Percentiles rank a stretch among this genome's conserved stretches.
Conservation (phyloP, 2,797 vertebrate species). For the Malurus splendens region DNA sequence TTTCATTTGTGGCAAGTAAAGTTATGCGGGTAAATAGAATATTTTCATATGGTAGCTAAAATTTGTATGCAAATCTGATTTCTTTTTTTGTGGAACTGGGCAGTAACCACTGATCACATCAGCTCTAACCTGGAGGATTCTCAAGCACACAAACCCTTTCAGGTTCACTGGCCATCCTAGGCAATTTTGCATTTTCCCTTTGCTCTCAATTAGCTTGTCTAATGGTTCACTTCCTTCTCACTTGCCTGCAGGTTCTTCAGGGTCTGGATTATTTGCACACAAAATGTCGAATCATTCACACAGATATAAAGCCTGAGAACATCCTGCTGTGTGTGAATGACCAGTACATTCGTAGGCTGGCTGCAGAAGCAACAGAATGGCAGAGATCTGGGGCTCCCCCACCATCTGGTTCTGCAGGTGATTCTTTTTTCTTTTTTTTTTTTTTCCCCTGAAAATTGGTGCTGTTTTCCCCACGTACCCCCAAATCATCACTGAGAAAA, state of each 20-base stretch:
- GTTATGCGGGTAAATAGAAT: neutral
- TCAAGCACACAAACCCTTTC: neutral
- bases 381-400: slow-evolving; percentile 89
- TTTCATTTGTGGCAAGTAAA: neutral
- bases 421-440: neutral
- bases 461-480: accelerated
- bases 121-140: neutral
- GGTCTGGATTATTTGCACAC: slow-evolving; percentile 94
- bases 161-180: neutral
- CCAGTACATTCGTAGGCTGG: slow-evolving; percentile 90
- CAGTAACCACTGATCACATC: neutral
- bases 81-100: neutral
- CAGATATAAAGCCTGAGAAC: slow-evolving; percentile 97
- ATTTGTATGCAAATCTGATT: neutral
- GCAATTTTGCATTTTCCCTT: neutral
- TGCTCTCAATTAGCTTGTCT: neutral
- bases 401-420: slow-evolving; percentile 94
- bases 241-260: slow-evolving; percentile 83
- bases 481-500: neutral
- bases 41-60: neutral
- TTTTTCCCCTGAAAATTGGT: neutral
- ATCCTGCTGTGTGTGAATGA: slow-evolving; percentile 92
- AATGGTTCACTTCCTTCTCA: neutral
- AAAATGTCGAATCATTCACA: slow-evolving; percentile 97
- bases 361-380: slow-evolving; percentile 94